These are phyloP conservation scores for Mythimna pallens DNA, from an alignment of 2,888 invertebrate species.

Conservation along the genomic window DNA sequence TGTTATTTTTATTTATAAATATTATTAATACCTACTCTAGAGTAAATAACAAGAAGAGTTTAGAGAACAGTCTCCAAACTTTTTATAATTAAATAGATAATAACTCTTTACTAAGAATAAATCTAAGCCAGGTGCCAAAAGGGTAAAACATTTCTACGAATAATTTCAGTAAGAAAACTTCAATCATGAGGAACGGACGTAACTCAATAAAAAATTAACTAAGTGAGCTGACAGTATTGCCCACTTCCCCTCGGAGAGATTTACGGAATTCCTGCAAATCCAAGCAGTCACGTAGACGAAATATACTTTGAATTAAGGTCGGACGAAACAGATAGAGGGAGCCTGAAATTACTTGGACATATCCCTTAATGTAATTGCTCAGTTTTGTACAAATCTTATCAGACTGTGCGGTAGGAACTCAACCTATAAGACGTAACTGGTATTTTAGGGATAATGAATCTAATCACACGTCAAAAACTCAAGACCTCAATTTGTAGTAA, in stretches of 20 bases:
- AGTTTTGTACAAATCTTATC: conserved; percentile 34
- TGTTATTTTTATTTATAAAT: conserved; percentile 28
- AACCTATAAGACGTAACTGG: neutral
- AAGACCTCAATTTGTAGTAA: neutral
- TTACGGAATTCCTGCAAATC: conserved; percentile 42
- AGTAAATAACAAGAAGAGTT: too few relatives aligned
- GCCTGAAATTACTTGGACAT: conserved; percentile 38
- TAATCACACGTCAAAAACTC: neutral
- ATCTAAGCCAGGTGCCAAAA: conserved; percentile 19
- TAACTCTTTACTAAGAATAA: neutral
- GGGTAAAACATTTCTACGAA: conserved; percentile 29
- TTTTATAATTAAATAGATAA: conserved; percentile 5
- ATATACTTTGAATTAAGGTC: conserved; percentile 46
- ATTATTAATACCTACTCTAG: neutral
- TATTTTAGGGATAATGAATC: too few relatives aligned
- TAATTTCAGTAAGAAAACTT: conserved; percentile 24
- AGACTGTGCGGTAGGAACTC: neutral
- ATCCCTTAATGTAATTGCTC: conserved; percentile 38
- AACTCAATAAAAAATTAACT: conserved; percentile 46
- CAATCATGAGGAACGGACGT: conserved; percentile 5
- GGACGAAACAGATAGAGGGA: conserved; percentile 39
- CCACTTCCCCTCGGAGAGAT: conserved; percentile 29
- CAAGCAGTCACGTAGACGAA: conserved; percentile 46
- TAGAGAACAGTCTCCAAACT: neutral
- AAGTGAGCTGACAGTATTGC: conserved; percentile 13